Percentiles rank a stretch among this genome's conserved stretches.
These are phyloP conservation scores for Romanogobio albipinnatus DNA, from an alignment of 2,113 vertebrate species.

Conservation along the genomic window DNA sequence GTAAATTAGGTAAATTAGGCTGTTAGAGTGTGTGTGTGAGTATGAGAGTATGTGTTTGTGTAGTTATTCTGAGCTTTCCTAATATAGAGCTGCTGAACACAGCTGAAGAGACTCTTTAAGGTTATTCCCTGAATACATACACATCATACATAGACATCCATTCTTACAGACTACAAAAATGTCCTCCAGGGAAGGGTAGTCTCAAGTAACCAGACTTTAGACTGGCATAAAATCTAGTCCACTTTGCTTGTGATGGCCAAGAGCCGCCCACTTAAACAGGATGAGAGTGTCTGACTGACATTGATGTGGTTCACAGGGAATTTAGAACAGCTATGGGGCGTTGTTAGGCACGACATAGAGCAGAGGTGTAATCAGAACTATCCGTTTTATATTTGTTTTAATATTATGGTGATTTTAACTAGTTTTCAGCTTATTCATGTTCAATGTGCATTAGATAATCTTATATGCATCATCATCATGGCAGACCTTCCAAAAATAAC, in stretches of 20 bases:
- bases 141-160: conserved; percentile 19
- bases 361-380: too few relatives aligned
- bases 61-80: conserved; percentile 19
- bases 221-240: neutral
- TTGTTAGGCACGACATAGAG: too few relatives aligned
- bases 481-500: neutral
- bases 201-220: neutral
- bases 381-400: too few relatives aligned
- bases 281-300: neutral
- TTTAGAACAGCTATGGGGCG: too few relatives aligned
- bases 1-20: neutral
- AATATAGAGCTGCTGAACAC: conserved; percentile 29
- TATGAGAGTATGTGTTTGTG: neutral
- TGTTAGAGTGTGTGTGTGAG: neutral
- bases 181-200: neutral
- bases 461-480: neutral
- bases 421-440: neutral
- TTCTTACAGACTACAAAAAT: conserved; percentile 12
- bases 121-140: conserved; percentile 22
- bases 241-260: neutral
- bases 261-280: neutral
- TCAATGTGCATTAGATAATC: neutral
- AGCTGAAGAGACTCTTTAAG: conserved; percentile 25
- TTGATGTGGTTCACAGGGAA: neutral
- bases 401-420: neutral